Evolutionary conservation across 2,113 vertebrate genomes (phyloP).

Genomic region (Capreolus pygargus): DNA sequence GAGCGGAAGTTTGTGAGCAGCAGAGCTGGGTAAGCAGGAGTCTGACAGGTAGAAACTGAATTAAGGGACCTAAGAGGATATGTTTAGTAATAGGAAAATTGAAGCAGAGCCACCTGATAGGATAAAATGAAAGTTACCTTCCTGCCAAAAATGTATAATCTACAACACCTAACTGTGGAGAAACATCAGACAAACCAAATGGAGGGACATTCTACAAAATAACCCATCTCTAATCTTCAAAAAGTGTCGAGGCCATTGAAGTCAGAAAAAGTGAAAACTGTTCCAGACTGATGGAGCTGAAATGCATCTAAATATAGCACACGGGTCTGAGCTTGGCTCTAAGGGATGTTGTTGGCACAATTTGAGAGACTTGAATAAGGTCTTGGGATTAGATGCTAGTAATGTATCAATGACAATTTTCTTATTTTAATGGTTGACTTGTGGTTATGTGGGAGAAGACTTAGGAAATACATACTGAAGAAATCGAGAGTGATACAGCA

Average conservation of each 20-base stretch:
- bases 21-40: neutral
- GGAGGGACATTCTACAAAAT: neutral
- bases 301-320: neutral
- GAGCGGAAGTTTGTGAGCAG: too few relatives aligned
- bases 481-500: neutral
- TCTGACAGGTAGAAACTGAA: neutral
- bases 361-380: neutral
- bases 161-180: neutral
- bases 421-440: neutral
- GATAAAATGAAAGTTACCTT: neutral
- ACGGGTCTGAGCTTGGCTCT: neutral
- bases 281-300: neutral
- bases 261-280: neutral
- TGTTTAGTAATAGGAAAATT: neutral
- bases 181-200: neutral
- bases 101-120: neutral
- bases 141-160: neutral
- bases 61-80: neutral
- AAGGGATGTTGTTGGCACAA: neutral
- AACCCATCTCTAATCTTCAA: neutral
- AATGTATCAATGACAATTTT: neutral
- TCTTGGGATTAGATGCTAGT: neutral
- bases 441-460: neutral
- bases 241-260: neutral
- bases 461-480: neutral